Base-by-base conservation (phyloP, 1,140 invertebrate genomes). In the Brachionus manjavacas region DNA sequence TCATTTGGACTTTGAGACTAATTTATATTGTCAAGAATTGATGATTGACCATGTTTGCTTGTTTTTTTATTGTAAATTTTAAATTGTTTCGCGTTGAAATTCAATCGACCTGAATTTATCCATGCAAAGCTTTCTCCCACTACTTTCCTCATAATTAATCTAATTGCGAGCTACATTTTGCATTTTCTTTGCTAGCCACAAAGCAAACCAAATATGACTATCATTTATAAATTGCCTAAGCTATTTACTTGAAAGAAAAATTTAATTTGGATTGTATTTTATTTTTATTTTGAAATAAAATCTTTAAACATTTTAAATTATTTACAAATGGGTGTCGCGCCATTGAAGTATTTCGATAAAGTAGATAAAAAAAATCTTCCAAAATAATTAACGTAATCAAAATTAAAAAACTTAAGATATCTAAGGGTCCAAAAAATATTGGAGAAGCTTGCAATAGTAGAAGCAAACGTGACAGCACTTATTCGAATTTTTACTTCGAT, bases 331-430 rank as follows among this genome's bases (percentile, higher is more conserved):
- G 72, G 72, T 76, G 41, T 76, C 39, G 72, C 72, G 8, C 72
- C 72, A 76, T 49, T 76, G 31, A 76, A 76, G 49, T 76, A 76
- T 76, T 76, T 76, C 28, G 72, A 76, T 28, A 76, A 76, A 76
- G 43, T 49, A 25, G 72, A 46, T 16, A 60, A 60, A 60, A 12
- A 46, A 11, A 23, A 0, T 23, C n/a, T 60, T 23, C 20, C 16
- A 60, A 20, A 35, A 41, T 20, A 39, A 20, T 41, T 41, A 41
- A 11, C 23, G 12, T 28, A 23, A 6, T 39, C 66, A 43, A 72
- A 16, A 41, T 43, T 20, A 43, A 16, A 41, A 41, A 35, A 7
- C 43, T 72, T 41, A 72, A 72, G 72, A 76, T 25, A 43, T 25
- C 41, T 49, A 49, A 49, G 23, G 20, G 20, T 52, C 41, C 43